Percentiles rank a stretch among this genome's conserved stretches.
phyloP scores from a whole-genome alignment of 2,888 invertebrate genomes.

The Entomobrya proxima region DNA sequence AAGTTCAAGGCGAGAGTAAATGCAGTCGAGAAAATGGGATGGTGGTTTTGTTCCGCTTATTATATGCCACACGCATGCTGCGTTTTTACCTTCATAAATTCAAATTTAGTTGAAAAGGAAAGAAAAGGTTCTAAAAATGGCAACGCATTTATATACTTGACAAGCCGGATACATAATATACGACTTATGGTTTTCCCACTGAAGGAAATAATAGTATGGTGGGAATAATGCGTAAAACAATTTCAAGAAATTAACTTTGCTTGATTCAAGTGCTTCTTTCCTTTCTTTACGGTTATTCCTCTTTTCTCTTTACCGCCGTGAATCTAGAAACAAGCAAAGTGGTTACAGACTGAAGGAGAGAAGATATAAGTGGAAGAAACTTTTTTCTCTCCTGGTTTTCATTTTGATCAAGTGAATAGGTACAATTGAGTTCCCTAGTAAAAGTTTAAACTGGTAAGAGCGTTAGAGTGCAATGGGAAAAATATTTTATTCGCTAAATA shows the following conservation, averaged over 20 bases:
- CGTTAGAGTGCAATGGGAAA: not conserved
- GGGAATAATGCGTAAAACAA: conserved; percentile 29
- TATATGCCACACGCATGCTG: conserved; percentile 4
- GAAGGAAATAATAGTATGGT: not conserved
- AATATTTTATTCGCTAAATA: not conserved
- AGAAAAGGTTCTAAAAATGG: not conserved
- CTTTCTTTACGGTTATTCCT: not conserved
- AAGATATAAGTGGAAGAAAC: conserved; percentile 4
- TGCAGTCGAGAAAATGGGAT: not conserved
- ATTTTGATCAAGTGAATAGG: not conserved
- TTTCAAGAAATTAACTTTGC: conserved; percentile 49
- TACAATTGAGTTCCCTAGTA: conserved; percentile 11
- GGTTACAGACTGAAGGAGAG: not conserved
- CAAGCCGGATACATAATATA: conserved; percentile 6
- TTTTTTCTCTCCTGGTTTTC: conserved; percentile 9
- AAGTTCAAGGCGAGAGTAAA: conserved; percentile 34
- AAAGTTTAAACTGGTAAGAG: not conserved
- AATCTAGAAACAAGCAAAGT: not conserved
- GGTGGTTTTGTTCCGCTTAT: not conserved
- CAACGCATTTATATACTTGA: not conserved
- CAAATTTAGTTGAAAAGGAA: not conserved
- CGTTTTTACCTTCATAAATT: not conserved
- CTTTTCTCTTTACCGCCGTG: no score
- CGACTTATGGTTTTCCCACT: conserved; percentile 14
- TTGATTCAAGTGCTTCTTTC: conserved; percentile 4